Evolutionary conservation across 2,113 vertebrate genomes (phyloP), one percentile per base, ranked within the genome.

Genomic region (Sinocyclocheilus anophthalmus): DNA sequence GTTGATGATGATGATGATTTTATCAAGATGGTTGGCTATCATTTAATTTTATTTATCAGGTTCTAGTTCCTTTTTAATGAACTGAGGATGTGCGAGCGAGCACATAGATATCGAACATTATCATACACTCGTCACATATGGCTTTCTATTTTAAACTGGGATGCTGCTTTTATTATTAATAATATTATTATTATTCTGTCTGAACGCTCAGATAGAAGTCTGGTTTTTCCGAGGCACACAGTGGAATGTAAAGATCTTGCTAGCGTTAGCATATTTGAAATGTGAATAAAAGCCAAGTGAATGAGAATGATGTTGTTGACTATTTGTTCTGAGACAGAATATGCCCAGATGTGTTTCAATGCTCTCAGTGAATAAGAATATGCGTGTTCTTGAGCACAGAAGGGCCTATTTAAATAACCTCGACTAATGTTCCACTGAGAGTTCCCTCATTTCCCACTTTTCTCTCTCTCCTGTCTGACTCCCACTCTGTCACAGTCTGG

Each of bases 271-370:
- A 90, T 95, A 95, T 94, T 94, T 94, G 96, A 97, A 94, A 97
- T 97, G 97, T 98, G 97, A 98, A 96, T 96, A 96, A 96, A 98
- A 94, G 90, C 91, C 93, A 94, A 95, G 87, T 93, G 94, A 96
- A 94, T 91, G 91, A 87, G 88, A 88, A 45, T 9, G n/a, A 53
- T 2, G 37, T 33, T 4, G 55, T 53, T 33, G 53, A 61, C 3
- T 3, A 42, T 76, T 24, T 16, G 63, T 48, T 79, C 16, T 57
- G 39, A 22, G 59, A n/a, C 14, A 1, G 70, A 55, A 30, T 26
- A 57, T 61, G 26, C 48, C 76, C 72, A n/a, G 79, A 45, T 87
- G 33, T 45, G 61, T 78, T 48, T 48, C 48, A 33, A 13, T 55
- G 42, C n/a, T 65, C n/a, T 37, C 26, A 57, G 22, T 76, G 83